Evolutionary conservation across 2,113 vertebrate genomes (phyloP).

Genomic region (Sitta europaea): DNA sequence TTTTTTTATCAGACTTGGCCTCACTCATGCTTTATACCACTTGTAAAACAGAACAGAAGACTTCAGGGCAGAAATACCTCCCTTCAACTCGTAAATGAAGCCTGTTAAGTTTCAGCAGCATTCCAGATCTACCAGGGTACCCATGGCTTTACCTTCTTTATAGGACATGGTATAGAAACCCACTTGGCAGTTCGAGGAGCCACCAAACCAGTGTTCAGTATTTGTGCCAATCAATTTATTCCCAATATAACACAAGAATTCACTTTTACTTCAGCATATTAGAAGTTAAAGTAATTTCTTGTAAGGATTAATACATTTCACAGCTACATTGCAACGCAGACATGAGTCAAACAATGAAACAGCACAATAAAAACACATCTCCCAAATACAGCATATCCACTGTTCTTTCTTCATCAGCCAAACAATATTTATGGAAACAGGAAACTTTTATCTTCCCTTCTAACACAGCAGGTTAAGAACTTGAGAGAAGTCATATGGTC

Average conservation of each 20-base stretch:
- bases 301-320: background rate
- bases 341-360: background rate
- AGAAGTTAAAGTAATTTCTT: background rate
- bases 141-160: background rate
- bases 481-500: background rate
- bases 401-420: background rate
- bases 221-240: background rate
- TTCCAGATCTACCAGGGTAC: background rate
- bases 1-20: background rate
- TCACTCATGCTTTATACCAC: background rate
- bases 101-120: background rate
- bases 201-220: too few relatives aligned
- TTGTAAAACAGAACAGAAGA: background rate
- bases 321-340: background rate
- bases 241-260: fast-evolving
- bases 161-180: background rate
- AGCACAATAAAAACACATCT: background rate
- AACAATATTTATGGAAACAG: background rate
- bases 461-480: background rate
- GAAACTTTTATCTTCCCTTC: background rate
- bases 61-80: background rate
- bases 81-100: background rate
- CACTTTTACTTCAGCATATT: background rate
- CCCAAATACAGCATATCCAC: background rate
- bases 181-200: background rate